Evolutionary conservation across 2,113 vertebrate genomes (phyloP).

Genomic region (Alligator sinensis): DNA sequence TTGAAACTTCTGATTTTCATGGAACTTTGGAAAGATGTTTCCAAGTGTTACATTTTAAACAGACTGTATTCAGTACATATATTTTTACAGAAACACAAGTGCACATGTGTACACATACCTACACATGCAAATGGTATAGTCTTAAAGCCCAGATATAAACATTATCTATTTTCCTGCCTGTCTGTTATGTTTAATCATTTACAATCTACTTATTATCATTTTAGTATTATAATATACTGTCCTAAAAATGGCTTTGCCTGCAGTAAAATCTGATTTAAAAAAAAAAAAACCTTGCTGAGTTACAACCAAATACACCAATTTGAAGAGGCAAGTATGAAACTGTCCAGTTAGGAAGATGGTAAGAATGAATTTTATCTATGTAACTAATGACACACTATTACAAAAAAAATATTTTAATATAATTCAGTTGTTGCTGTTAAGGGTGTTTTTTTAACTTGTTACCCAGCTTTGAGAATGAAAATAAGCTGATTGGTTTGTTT

Average conservation of each 20-base stretch:
- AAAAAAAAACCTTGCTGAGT: neutral
- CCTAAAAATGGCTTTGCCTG: neutral
- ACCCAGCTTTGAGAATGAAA: neutral
- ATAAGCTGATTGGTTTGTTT: neutral
- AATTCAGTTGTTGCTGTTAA: neutral
- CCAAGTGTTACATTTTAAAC: neutral
- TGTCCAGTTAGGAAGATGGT: neutral
- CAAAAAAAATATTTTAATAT: neutral
- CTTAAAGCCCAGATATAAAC: neutral
- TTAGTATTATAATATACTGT: neutral
- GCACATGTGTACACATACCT: neutral
- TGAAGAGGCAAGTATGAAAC: neutral
- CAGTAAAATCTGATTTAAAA: neutral
- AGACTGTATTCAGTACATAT: neutral
- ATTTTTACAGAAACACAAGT: neutral
- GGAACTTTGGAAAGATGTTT: neutral
- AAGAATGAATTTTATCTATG: neutral
- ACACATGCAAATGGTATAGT: neutral
- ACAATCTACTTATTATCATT: neutral
- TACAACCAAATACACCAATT: neutral
- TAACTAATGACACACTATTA: neutral
- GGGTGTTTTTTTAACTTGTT: neutral
- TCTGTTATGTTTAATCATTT: neutral
- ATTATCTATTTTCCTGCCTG: neutral
- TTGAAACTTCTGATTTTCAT: neutral